phyloP scores from a whole-genome alignment of 2,888 invertebrate species.

The Sinohyriopsis cumingii region DNA sequence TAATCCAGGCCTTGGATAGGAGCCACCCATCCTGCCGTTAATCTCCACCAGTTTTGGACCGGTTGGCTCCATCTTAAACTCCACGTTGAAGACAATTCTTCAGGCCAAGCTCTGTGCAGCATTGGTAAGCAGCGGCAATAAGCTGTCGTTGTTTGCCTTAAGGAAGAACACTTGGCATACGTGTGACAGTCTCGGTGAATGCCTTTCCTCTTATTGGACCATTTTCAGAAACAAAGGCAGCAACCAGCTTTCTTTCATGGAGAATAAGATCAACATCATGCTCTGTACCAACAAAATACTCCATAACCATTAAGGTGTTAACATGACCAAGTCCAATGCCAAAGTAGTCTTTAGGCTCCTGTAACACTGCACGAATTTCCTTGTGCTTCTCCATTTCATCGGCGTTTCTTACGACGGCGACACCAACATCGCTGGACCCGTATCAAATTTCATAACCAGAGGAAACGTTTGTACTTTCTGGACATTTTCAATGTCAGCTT shows the following conservation, averaged over 20 bases:
- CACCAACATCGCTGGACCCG: constrained; percentile 54
- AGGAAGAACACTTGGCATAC: constrained; percentile 43
- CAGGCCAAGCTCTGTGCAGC: constrained; percentile 43
- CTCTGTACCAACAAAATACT: too few relatives aligned
- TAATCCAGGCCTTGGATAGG: constrained; percentile 48
- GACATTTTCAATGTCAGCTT: constrained; percentile 23
- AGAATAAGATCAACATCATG: constrained; percentile 51
- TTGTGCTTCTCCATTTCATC: constrained; percentile 31
- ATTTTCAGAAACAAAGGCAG: constrained; percentile 55
- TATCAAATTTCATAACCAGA: constrained; percentile 51
- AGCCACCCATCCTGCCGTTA: constrained; percentile 54
- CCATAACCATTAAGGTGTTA: too few relatives aligned
- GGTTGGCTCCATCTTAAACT: constrained; percentile 45
- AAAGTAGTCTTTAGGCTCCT: too few relatives aligned
- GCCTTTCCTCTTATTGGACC: constrained; percentile 38
- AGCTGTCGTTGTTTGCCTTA: constrained; percentile 37
- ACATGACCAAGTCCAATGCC: too few relatives aligned
- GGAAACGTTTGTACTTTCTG: constrained; percentile 19
- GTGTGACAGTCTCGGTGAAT: constrained; percentile 40
- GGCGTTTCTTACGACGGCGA: constrained; percentile 34
- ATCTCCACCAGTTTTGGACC: constrained; percentile 55
- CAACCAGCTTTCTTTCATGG: constrained; percentile 43
- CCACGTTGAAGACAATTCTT: constrained; percentile 44
- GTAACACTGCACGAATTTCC: too few relatives aligned
- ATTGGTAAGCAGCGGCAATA: constrained; percentile 41